These are phyloP conservation scores for Eupithecia tripunctaria DNA, from an alignment of 2,888 invertebrate species.

Conservation along the genomic window DNA sequence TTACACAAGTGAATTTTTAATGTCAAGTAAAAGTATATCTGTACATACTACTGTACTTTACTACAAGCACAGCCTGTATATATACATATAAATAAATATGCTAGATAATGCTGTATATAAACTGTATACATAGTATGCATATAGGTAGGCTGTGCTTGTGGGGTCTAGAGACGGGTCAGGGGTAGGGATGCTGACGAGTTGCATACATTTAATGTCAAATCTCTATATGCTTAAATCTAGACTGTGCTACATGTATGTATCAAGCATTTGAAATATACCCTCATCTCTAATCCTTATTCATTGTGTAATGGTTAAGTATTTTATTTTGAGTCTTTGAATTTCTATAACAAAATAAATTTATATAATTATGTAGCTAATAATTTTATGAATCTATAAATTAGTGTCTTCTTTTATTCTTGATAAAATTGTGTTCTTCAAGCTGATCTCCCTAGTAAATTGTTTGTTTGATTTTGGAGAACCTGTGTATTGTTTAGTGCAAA, in stretches of 20 bases:
- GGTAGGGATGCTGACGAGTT: too few relatives aligned
- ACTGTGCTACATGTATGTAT: background rate
- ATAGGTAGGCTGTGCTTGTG: too few relatives aligned
- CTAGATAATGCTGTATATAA: too few relatives aligned
- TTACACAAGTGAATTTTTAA: background rate
- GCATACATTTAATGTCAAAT: too few relatives aligned
- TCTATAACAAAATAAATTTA: background rate
- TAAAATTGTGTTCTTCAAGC: conserved; percentile 6
- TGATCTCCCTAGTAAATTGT: conserved; percentile 9
- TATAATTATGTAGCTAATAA: background rate
- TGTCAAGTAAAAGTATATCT: too few relatives aligned
- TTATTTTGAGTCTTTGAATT: background rate
- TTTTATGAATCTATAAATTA: background rate
- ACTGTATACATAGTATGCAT: too few relatives aligned
- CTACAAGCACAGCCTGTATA: too few relatives aligned
- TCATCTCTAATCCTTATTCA: background rate
- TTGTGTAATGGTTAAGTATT: background rate
- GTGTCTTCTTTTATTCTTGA: background rate
- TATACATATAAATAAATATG: too few relatives aligned
- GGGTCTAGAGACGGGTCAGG: too few relatives aligned
- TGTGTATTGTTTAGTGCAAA: background rate
- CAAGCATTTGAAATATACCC: background rate
- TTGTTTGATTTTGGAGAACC: conserved; percentile 6
- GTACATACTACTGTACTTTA: too few relatives aligned
- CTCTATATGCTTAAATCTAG: too few relatives aligned